phyloP scores from a whole-genome alignment of 2,888 invertebrate species.

The Lissonota sp. region DNA sequence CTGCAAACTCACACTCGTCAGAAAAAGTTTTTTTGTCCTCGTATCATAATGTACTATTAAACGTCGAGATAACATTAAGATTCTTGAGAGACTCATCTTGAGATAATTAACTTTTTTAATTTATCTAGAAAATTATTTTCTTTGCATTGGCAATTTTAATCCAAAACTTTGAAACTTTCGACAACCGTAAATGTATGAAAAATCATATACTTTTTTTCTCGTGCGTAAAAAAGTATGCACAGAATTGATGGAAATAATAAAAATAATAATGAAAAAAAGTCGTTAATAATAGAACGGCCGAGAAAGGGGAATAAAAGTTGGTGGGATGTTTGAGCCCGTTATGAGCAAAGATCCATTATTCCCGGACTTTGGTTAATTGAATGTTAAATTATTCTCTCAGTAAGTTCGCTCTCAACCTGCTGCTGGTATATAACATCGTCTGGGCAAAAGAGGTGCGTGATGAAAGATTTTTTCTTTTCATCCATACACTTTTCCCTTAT shows the following conservation, averaged over 20 bases:
- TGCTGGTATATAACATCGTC: conserved; percentile 11
- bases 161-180: no score
- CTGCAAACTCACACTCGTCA: no score
- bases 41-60: no score
- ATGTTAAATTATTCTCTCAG: conserved; percentile 63
- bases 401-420: conserved; percentile 49
- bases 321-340: conserved; percentile 11
- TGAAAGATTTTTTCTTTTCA: conserved; percentile 33
- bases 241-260: neutral
- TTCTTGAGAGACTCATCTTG: no score
- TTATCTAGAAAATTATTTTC: no score
- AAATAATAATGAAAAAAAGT: conserved; percentile 28
- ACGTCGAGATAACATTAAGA: no score
- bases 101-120: no score
- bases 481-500: no score
- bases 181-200: no score
- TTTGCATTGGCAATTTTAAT: no score
- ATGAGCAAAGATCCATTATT: conserved; percentile 45
- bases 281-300: conserved; percentile 3
- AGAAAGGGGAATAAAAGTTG: conserved; percentile 31
- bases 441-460: conserved; percentile 16
- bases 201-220: no score
- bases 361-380: conserved; percentile 53
- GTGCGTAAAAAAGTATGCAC: neutral
- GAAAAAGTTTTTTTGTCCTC: no score